Conservation (phyloP, 2,113 vertebrate species). For the Python bivittatus region DNA sequence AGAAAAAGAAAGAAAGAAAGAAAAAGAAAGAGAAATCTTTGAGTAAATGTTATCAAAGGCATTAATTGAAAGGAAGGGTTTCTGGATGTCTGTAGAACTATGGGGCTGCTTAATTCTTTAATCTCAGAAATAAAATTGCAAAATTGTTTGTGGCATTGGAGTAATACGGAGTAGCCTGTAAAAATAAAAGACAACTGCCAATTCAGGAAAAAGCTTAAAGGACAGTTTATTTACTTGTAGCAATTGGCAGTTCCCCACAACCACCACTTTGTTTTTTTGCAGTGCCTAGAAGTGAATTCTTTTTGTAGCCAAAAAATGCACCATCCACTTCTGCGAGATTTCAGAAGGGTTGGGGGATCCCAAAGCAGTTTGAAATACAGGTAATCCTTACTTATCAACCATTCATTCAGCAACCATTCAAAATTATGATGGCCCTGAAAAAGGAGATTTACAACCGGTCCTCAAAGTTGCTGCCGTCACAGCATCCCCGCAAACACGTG, state of each 20-base stretch:
- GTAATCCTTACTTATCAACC: not conserved
- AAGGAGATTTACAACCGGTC: not conserved
- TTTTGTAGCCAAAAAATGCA: not conserved
- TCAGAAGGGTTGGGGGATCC: not conserved
- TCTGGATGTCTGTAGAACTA: constrained; percentile 15
- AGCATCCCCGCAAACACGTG: not conserved
- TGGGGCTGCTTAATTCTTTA: not conserved
- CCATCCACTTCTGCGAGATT: not conserved
- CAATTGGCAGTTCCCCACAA: not conserved
- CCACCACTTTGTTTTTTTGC: not conserved
- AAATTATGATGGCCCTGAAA: not conserved
- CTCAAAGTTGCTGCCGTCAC: not conserved
- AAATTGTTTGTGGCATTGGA: not conserved
- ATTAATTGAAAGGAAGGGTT: constrained; percentile 34
- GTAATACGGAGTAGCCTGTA: not conserved
- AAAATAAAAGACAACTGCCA: not conserved
- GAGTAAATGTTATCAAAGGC: constrained; percentile 37
- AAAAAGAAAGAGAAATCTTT: constrained; percentile 1
- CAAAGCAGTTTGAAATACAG: not conserved
- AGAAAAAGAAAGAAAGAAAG: not conserved
- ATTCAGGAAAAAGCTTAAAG: not conserved
- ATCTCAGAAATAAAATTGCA: not conserved
- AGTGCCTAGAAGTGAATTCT: not conserved
- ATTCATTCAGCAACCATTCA: not conserved
- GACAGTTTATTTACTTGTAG: not conserved